A percentile compares a stretch with the other conserved stretches of the same genome.
These are phyloP conservation scores for Brassicogethes aeneus DNA, from an alignment of 2,888 invertebrate genomes.

Conservation along the genomic window DNA sequence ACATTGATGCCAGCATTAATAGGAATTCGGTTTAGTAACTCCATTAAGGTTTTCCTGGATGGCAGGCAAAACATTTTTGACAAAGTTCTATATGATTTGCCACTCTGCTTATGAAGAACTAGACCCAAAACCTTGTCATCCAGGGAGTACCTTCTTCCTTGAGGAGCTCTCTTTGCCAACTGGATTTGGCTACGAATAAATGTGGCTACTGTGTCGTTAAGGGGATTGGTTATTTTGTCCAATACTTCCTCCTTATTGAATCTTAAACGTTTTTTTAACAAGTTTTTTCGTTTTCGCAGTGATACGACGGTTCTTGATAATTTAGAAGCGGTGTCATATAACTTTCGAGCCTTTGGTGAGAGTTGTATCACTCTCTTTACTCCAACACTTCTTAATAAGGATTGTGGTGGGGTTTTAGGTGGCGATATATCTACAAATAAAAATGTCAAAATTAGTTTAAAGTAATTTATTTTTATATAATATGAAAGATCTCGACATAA, in stretches of 20 bases:
- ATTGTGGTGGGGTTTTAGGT: too few relatives aligned
- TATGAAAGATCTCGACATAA: too few relatives aligned
- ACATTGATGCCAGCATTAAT: slow-evolving; percentile 7
- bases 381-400: too few relatives aligned
- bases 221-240: background rate
- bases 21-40: slow-evolving; percentile 6
- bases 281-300: too few relatives aligned
- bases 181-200: background rate
- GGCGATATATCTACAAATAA: too few relatives aligned
- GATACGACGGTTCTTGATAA: too few relatives aligned
- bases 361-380: too few relatives aligned
- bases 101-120: slow-evolving; percentile 7
- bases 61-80: slow-evolving; percentile 10
- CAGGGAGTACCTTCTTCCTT: slow-evolving; percentile 4
- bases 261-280: background rate
- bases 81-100: slow-evolving; percentile 4
- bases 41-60: slow-evolving; percentile 7
- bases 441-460: too few relatives aligned
- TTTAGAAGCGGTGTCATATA: too few relatives aligned
- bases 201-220: background rate
- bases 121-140: slow-evolving; percentile 8
- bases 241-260: background rate
- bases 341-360: too few relatives aligned
- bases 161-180: background rate
- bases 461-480: too few relatives aligned